These are phyloP conservation scores for Orchestia grillus DNA, from an alignment of 1,140 invertebrate species.

Conservation along the genomic window DNA sequence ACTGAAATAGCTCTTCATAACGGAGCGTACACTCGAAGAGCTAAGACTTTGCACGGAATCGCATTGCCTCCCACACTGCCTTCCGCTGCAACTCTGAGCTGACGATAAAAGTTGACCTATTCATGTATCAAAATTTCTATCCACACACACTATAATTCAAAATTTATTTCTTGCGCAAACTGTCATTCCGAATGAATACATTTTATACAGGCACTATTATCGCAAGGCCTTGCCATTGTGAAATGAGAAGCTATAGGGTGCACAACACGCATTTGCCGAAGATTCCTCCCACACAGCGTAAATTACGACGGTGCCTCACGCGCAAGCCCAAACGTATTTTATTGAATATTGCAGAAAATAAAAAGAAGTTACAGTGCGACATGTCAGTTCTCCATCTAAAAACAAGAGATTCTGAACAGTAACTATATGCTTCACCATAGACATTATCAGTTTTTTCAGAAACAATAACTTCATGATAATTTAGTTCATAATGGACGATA, in stretches of 20 bases:
- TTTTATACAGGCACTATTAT: not conserved
- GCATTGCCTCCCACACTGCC: too few species aligned
- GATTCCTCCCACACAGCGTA: too few species aligned
- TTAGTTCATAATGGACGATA: not conserved
- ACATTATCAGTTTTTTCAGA: not conserved
- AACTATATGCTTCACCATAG: not conserved
- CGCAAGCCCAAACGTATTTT: not conserved
- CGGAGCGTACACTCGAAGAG: too few species aligned
- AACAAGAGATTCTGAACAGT: not conserved
- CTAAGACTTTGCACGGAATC: too few species aligned
- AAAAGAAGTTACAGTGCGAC: not conserved
- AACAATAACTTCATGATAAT: not conserved
- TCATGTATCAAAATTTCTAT: too few species aligned
- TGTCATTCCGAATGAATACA: too few species aligned
- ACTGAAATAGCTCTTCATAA: too few species aligned
- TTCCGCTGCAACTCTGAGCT: too few species aligned
- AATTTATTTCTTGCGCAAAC: too few species aligned
- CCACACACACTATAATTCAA: too few species aligned
- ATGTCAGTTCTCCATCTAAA: not conserved
- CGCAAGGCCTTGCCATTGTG: not conserved
- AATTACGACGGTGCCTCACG: not conserved
- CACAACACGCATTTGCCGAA: not conserved
- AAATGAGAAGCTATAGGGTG: not conserved
- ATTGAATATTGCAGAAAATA: not conserved
- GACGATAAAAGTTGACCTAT: too few species aligned